Base-by-base conservation (phyloP, 2,797 vertebrate genomes). In the Sternotherus odoratus region DNA sequence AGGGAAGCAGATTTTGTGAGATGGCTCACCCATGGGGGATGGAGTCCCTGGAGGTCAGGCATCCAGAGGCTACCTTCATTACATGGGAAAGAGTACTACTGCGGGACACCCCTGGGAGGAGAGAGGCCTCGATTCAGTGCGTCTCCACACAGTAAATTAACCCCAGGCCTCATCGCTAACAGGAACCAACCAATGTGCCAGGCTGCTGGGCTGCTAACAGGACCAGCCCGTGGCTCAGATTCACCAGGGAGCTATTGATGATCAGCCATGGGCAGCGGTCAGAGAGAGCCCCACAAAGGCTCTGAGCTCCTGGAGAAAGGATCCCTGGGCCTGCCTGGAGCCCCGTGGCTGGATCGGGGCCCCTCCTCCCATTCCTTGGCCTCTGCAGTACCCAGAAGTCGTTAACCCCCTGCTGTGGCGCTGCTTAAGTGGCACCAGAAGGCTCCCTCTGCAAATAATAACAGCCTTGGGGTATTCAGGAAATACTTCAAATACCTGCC, bases 401-500 rank as follows among this genome's bases (percentile, higher is more conserved):
- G 5, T 56, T 63, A 72, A 51, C 50, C 50, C 50, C 1, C 0
- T 43, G 24, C 78, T 82, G 49, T 53, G 43, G 24, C 50, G 28
- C 49, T 77, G 0, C 50, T 77, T 69, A 82, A 84, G 72, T 91
- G 39, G 57, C 69, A 82, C 10, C 60, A 54, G 26, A 30, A 82
- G 39, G 90, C 3, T 12, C 77, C 21, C 51, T 82, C 26, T n/a
- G 33, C 0, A 0, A 79, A 56, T 51, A 48, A 72, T 60, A 5
- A 0, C 9, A 66, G 80, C 91, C 87, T 56, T 2, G 2, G 36
- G 78, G 50, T 56, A 82, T n/a, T 49, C 79, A 82, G 63, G 63
- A 86, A 93, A 82, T 26, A 28, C 63, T 90, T 92, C 88, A 80
- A 85, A 82, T 74, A 80, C 74, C 72, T 86, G 54, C 56, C 79